Evolutionary conservation across 2,797 vertebrate genomes (phyloP), one percentile per base, ranked within the genome.

Genomic region (Etheostoma nigrum): DNA sequence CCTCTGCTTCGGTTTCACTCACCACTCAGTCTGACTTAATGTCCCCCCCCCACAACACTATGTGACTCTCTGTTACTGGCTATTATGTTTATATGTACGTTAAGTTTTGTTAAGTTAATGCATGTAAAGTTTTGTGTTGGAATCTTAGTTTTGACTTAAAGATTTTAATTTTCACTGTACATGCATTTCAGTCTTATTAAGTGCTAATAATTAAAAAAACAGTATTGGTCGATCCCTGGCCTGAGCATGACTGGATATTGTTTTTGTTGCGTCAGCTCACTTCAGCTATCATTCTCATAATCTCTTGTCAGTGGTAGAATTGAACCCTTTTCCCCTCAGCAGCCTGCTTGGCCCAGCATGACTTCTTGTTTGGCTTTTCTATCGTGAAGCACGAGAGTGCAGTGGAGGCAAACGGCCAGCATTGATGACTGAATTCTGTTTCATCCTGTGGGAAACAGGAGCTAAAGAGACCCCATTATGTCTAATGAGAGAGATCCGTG

Each of bases 401-500:
- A 47, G 68, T 30, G 52, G 53, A 65, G 48, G 30, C 36, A 23
- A 58, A 65, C 23, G 23, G 44, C 48, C 55, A 47, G 27, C 12
- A 11, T 8, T 27, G 58, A 62, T 2, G 21, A 63, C 52, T 62
- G 66, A 76, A 58, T 78, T 63, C 33, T 72, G 65, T 63, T 62
- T 58, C 70, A 52, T 87, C 74, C 80, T 48, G 11, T 72, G 64
- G 36, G 18, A 40, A 51, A 82, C 62, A 53, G 67, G 25, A 65
- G 25, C 61, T 62, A 63, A 78, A 70, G 52, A 81, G 77, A 79
- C 70, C 33, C 62, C 67, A 79, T 76, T 64, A 77, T 74, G 67
- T 81, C 73, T 85, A 54, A 74, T 74, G 75, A 55, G 74, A 72
- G 47, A 23, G 51, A 62, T 68, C 60, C 74, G 81, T 66, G 74